Conservation (phyloP, 2,888 invertebrate species). For the Lottia gigantea region DNA sequence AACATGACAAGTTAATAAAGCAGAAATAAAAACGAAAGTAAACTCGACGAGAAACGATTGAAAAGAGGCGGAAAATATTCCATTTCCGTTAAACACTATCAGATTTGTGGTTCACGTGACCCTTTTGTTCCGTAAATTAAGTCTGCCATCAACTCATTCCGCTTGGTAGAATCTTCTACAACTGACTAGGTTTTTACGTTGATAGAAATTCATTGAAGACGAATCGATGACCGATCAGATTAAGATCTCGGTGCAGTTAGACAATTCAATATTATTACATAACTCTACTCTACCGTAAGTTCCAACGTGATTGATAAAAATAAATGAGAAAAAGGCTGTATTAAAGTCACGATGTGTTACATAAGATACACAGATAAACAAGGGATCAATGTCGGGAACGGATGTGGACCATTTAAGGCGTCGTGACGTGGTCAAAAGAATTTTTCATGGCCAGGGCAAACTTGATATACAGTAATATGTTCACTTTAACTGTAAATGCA, state of each 20-base stretch:
- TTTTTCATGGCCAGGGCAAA: no score
- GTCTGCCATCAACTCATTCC: neutral
- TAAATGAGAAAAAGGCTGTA: no score
- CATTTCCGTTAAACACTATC: neutral
- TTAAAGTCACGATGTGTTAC: no score
- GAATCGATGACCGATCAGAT: slow-evolving; percentile 2
- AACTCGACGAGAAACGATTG: neutral
- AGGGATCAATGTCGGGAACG: no score
- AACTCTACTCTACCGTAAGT: neutral
- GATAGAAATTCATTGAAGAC: slow-evolving; percentile 3
- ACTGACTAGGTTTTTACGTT: neutral
- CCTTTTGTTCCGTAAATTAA: no score
- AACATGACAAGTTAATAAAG: neutral
- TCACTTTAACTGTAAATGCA: no score
- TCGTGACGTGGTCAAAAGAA: no score
- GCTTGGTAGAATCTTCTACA: neutral
- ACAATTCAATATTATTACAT: slow-evolving; percentile 5
- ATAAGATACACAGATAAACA: no score
- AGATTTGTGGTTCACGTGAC: neutral
- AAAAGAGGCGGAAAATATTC: slow-evolving; percentile 4
- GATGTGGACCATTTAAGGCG: no score
- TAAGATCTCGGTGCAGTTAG: neutral
- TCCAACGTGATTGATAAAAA: neutral
- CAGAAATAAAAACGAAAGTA: neutral
- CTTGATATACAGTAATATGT: no score